A percentile compares a stretch with the other conserved stretches of the same genome.
These are phyloP conservation scores for Phyllotis vaccarum DNA, from an alignment of 2,797 vertebrate genomes.

Conservation along the genomic window DNA sequence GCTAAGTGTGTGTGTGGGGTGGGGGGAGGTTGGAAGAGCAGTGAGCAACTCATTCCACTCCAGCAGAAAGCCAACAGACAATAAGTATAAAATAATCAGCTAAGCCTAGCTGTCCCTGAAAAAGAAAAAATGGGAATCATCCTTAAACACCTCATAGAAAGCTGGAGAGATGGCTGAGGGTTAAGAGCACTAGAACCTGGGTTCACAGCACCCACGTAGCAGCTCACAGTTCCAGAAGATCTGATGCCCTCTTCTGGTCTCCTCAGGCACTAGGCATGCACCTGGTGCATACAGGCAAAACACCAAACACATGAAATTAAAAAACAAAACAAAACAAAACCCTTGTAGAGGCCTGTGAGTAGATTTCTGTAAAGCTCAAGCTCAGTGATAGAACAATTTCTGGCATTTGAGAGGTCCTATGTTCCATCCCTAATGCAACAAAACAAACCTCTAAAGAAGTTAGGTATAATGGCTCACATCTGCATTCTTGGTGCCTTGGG, in stretches of 20 bases:
- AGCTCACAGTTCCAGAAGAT: not conserved
- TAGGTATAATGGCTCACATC: not conserved
- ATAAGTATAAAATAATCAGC: not conserved
- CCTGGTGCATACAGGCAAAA: not conserved
- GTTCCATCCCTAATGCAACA: not conserved
- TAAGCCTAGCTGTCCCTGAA: not conserved
- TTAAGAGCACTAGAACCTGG: not conserved
- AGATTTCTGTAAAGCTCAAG: not conserved
- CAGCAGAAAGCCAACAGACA: not conserved
- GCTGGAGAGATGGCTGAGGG: not conserved
- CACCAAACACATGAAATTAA: not conserved
- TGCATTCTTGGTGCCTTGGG: not conserved
- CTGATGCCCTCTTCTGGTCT: not conserved
- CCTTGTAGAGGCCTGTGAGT: not conserved
- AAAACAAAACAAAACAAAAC: not conserved
- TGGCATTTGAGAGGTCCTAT: not conserved
- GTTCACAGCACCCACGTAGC: not conserved
- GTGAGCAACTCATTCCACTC: not conserved
- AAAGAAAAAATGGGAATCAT: not conserved
- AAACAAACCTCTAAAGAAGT: not conserved
- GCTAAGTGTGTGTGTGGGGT: no score
- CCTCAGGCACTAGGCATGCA: not conserved
- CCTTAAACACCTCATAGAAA: not conserved
- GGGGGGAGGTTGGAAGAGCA: not conserved
- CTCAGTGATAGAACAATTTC: not conserved